Percentiles rank a stretch among this genome's conserved stretches.
These are phyloP conservation scores for Ciconia stormi DNA, from an alignment of 2,113 vertebrate genomes.

Conservation along the genomic window DNA sequence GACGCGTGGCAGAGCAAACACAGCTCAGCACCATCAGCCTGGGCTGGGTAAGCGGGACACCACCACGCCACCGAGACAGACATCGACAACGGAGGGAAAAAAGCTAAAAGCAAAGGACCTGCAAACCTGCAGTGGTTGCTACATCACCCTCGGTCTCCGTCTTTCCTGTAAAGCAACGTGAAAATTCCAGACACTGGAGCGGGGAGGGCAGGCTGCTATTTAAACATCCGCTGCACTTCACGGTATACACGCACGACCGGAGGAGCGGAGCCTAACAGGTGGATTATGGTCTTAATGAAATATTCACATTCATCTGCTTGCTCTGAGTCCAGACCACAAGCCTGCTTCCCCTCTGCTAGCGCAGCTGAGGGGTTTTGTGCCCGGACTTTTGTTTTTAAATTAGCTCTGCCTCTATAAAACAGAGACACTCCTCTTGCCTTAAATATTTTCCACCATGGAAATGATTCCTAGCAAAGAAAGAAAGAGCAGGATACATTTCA, in stretches of 20 bases:
- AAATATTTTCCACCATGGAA: not conserved
- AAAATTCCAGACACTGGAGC: not conserved
- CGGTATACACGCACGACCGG: fast-evolving
- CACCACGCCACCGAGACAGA: fast-evolving
- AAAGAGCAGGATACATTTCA: not conserved
- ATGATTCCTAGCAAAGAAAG: not conserved
- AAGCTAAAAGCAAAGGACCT: not conserved
- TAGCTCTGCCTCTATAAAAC: not conserved
- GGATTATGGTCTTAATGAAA: not conserved
- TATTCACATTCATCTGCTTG: not conserved
- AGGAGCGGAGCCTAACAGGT: not conserved
- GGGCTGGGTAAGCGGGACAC: not conserved
- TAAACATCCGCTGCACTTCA: not conserved
- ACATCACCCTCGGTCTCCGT: not conserved
- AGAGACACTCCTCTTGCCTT: not conserved
- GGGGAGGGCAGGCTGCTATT: not conserved
- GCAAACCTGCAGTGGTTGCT: not conserved
- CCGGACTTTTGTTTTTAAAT: not conserved
- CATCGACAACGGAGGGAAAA: not conserved
- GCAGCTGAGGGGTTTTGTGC: not conserved
- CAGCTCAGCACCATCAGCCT: not conserved
- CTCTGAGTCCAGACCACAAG: not conserved
- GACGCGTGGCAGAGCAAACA: not conserved
- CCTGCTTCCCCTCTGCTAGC: not conserved
- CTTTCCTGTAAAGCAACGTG: not conserved